Conservation (phyloP, 2,113 vertebrate species). For the Hassar affinis region DNA sequence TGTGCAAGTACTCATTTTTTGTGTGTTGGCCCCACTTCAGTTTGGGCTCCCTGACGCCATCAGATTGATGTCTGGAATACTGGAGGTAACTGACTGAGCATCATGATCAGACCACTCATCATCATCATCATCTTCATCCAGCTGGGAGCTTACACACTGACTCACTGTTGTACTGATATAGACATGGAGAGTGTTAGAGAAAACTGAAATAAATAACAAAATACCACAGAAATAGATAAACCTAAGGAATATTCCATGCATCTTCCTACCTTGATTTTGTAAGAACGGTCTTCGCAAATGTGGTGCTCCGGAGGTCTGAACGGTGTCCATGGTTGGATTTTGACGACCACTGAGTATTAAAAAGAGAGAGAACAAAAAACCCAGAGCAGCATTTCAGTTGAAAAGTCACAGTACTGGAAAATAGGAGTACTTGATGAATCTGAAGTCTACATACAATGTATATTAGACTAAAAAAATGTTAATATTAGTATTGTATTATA, state of each 20-base stretch:
- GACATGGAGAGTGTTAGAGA: not conserved
- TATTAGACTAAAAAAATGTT: not conserved
- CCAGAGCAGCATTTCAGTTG: not conserved
- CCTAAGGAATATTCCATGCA: not conserved
- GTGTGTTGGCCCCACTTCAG: conserved; percentile 26
- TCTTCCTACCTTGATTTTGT: conserved; percentile 49
- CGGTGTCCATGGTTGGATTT: conserved; percentile 39
- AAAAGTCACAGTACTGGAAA: not conserved
- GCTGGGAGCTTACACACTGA: conserved; percentile 23
- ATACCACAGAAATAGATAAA: not conserved
- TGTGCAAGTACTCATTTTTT: conserved; percentile 1
- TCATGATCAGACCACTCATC: conserved; percentile 56
- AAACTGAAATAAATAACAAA: not conserved
- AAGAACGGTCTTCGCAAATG: conserved; percentile 25
- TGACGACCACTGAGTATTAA: conserved; percentile 52
- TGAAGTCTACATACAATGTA: not conserved
- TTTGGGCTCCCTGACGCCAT: conserved; percentile 39
- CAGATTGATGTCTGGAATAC: conserved; percentile 52
- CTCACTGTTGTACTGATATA: conserved; percentile 20
- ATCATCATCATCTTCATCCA: conserved; percentile 47
- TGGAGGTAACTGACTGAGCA: conserved; percentile 46
- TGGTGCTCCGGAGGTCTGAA: conserved; percentile 18
- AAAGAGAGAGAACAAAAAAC: not conserved
- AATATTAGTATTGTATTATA: too few species aligned
- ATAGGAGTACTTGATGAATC: not conserved